Conservation (phyloP, 2,888 invertebrate genomes). For the Yponomeuta plumbellus region DNA sequence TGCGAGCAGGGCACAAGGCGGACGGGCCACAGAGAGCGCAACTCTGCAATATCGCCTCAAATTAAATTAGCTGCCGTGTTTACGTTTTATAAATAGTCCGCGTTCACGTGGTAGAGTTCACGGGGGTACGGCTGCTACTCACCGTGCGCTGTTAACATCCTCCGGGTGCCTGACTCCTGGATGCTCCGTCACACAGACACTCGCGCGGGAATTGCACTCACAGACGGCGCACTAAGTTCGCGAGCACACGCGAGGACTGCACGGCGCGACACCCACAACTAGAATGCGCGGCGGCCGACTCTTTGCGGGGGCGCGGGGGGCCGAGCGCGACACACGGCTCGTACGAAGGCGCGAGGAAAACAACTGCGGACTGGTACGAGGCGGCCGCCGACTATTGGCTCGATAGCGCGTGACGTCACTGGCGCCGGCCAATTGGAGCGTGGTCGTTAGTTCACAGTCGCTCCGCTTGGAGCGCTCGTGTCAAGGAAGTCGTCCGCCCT, state of each 20-base stretch:
- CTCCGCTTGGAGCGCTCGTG: slow-evolving; percentile 52
- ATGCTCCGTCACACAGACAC: slow-evolving; percentile 71
- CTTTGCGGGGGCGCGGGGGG: slow-evolving; percentile 60
- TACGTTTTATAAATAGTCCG: slow-evolving; percentile 73
- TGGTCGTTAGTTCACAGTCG: slow-evolving; percentile 37
- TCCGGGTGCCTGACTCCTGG: slow-evolving; percentile 57
- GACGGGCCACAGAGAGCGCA: slow-evolving; percentile 48
- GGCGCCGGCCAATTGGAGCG: slow-evolving; percentile 48
- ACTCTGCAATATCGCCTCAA: slow-evolving; percentile 52
- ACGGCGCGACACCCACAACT: slow-evolving; percentile 74
- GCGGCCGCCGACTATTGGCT: slow-evolving; percentile 63
- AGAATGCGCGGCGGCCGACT: slow-evolving; percentile 66
- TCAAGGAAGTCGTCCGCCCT: slow-evolving; percentile 63
- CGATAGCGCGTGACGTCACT: slow-evolving; percentile 61
- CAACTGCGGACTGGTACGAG: slow-evolving; percentile 66
- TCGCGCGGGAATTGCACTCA: slow-evolving; percentile 71
- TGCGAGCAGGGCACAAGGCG: slow-evolving; percentile 41
- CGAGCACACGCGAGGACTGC: slow-evolving; percentile 71
- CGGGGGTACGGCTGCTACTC: slow-evolving; percentile 56
- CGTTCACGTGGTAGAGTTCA: slow-evolving; percentile 68
- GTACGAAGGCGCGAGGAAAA: slow-evolving; percentile 64
- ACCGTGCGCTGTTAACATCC: slow-evolving; percentile 77
- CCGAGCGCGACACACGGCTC: slow-evolving; percentile 65
- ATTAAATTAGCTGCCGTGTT: slow-evolving; percentile 68
- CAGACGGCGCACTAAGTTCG: slow-evolving; percentile 73